phyloP scores from a whole-genome alignment of 2,888 invertebrate species.

The Dione juno region DNA sequence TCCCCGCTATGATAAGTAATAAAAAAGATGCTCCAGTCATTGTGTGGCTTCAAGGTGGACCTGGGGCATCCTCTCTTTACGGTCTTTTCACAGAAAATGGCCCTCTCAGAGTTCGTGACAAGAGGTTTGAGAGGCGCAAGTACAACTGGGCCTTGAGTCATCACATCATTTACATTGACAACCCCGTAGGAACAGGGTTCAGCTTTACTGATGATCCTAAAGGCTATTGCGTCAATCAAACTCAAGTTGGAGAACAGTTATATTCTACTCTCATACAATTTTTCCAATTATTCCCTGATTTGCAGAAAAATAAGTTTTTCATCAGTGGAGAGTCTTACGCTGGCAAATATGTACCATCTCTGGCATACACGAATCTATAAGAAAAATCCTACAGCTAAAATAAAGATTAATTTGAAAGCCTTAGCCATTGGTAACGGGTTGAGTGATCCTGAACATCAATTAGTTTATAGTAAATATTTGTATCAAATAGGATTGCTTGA shows the following conservation, averaged over 20 bases:
- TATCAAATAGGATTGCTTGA: slow-evolving; percentile 90
- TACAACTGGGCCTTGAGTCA: slow-evolving; percentile 92
- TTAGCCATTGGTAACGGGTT: slow-evolving; percentile 91
- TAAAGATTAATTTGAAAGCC: slow-evolving; percentile 89
- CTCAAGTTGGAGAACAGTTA: slow-evolving; percentile 90
- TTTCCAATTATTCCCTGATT: slow-evolving; percentile 91
- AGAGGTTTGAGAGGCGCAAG: slow-evolving; percentile 83
- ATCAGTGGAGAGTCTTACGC: slow-evolving; percentile 95
- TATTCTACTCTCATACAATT: slow-evolving; percentile 91
- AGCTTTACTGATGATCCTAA: slow-evolving; percentile 91
- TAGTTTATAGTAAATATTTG: slow-evolving; percentile 90
- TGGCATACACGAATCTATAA: slow-evolving; percentile 89
- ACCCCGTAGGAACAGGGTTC: slow-evolving; percentile 96
- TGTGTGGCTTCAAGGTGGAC: slow-evolving; percentile 94
- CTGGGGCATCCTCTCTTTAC: slow-evolving; percentile 90
- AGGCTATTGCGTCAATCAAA: slow-evolving; percentile 92
- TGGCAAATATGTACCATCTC: slow-evolving; percentile 90
- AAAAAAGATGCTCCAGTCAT: slow-evolving; percentile 87
- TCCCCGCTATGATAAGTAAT: slow-evolving; percentile 86
- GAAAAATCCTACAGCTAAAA: slow-evolving; percentile 83
- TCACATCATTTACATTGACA: slow-evolving; percentile 94
- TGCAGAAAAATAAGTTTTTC: slow-evolving; percentile 90
- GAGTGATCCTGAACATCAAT: slow-evolving; percentile 90
- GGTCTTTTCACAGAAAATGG: slow-evolving; percentile 94
- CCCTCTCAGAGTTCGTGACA: slow-evolving; percentile 78